A percentile compares a stretch with the other conserved stretches of the same genome.
Evolutionary conservation across 2,113 vertebrate genomes (phyloP).

Genomic region (Saimiri boliviensis): DNA sequence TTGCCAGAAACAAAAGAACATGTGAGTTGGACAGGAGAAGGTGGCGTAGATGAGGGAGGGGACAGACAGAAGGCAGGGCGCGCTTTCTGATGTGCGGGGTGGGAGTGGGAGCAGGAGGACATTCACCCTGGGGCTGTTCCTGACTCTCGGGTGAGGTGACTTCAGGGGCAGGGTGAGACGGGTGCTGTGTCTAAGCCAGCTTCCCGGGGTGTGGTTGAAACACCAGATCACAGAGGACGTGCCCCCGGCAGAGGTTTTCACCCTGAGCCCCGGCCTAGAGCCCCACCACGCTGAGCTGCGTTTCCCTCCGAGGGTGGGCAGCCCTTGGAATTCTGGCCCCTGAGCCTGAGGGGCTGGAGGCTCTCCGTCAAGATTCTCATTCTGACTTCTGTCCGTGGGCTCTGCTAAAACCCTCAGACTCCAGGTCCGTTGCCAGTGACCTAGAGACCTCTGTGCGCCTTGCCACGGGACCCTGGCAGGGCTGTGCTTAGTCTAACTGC

Average conservation of each 20-base stretch:
- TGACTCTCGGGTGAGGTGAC: neutral
- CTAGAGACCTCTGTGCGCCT: fast-evolving
- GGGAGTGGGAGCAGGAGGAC: neutral
- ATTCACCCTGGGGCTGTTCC: fast-evolving
- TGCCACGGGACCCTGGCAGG: fast-evolving
- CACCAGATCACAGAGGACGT: neutral
- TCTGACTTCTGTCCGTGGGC: neutral
- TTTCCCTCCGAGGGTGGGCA: neutral
- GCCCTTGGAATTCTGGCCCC: neutral
- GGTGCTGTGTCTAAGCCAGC: neutral
- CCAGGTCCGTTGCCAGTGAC: fast-evolving
- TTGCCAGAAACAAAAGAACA: neutral
- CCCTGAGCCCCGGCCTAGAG: neutral
- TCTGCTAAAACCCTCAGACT: neutral
- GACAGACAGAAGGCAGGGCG: too few species aligned
- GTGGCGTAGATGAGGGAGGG: too few species aligned
- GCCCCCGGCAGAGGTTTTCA: too few species aligned
- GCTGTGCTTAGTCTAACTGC: neutral
- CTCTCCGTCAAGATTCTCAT: neutral
- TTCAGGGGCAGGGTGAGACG: neutral
- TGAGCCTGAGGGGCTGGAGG: too few species aligned
- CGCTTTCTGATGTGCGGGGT: neutral
- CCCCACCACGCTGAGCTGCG: neutral
- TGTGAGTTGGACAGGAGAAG: neutral
- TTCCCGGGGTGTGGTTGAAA: too few species aligned